Conservation (phyloP, 2,797 vertebrate genomes). For the Petrocephalus sullivani region DNA sequence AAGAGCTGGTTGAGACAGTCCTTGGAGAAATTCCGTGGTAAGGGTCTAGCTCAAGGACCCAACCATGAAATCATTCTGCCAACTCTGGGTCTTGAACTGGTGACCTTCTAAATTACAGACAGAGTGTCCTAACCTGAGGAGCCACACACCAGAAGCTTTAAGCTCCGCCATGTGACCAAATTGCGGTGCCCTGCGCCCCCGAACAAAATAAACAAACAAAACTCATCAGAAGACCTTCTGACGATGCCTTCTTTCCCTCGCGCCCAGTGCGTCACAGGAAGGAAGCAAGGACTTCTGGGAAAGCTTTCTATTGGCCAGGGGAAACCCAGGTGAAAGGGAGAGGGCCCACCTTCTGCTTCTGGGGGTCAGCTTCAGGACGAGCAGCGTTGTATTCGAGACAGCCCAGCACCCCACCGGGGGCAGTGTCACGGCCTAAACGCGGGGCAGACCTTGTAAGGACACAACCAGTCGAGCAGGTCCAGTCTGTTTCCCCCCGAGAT, state of each 20-base stretch:
- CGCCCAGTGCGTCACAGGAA: background rate
- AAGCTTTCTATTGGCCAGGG: background rate
- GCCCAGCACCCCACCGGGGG: background rate
- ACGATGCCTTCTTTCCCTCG: background rate
- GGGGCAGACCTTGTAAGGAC: conserved; percentile 5
- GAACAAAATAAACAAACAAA: background rate
- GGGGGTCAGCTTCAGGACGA: background rate
- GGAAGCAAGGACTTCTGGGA: background rate
- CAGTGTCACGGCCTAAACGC: background rate
- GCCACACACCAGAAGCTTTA: background rate
- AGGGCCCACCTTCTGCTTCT: background rate
- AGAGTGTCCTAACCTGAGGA: background rate
- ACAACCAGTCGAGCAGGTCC: background rate
- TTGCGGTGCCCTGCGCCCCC: background rate
- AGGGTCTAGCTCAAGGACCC: background rate
- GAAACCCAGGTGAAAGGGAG: background rate
- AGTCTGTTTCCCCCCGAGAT: background rate
- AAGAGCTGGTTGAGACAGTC: background rate
- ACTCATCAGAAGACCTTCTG: background rate
- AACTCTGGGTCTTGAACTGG: background rate
- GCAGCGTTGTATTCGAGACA: background rate
- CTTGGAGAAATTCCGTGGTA: background rate
- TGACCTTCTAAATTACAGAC: background rate
- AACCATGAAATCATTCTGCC: background rate
- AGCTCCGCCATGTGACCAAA: background rate